Percentiles rank a stretch among this genome's conserved stretches.
Evolutionary conservation across 2,888 invertebrate species (phyloP).

Genomic region (Tipula vernalis): DNA sequence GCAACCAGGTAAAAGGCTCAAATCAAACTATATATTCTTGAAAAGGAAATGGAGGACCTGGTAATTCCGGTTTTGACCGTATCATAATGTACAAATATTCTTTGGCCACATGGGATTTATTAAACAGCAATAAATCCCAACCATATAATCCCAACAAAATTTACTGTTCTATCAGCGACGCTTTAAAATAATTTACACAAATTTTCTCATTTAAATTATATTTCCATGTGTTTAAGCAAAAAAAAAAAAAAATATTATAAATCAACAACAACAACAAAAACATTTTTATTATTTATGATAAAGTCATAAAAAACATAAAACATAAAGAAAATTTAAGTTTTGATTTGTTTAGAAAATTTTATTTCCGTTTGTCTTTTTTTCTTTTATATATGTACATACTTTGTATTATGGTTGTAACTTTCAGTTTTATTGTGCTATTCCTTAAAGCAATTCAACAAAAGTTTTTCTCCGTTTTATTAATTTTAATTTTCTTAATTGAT

Average conservation of each 20-base stretch:
- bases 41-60: no score
- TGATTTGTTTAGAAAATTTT: not conserved
- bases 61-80: no score
- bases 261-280: not conserved
- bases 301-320: not conserved
- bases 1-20: no score
- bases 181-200: not conserved
- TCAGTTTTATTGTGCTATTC: not conserved
- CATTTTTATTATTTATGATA: not conserved
- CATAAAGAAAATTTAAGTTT: not conserved
- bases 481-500: slow-evolving; percentile 4
- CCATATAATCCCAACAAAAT: not conserved
- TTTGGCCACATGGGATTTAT: no score
- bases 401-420: not conserved
- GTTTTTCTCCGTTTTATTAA: not conserved
- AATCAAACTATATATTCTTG: no score
- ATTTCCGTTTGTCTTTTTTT: not conserved
- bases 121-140: no score
- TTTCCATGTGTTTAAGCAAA: not conserved
- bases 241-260: not conserved
- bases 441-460: not conserved
- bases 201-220: not conserved
- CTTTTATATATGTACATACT: no score
- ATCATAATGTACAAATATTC: not conserved
- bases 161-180: not conserved